phyloP scores from a whole-genome alignment of 2,888 invertebrate species.

The Dermolepida albohirtum region DNA sequence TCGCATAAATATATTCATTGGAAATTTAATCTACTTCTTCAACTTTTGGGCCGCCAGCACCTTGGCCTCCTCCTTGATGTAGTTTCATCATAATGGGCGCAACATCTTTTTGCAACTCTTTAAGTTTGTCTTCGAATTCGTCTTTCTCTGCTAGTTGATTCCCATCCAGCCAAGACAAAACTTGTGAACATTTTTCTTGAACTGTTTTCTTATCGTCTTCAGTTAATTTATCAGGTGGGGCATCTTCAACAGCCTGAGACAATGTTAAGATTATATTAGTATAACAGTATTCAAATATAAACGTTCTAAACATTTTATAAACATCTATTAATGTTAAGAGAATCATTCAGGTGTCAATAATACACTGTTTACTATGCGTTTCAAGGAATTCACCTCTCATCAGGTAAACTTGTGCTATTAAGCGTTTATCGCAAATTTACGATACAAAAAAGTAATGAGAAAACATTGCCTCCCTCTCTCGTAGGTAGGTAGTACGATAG shows the following conservation, averaged over 20 bases:
- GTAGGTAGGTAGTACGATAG: no score
- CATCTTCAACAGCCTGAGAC: slow-evolving; percentile 73
- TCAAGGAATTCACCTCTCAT: no score
- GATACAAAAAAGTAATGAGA: no score
- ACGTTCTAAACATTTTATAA: no score
- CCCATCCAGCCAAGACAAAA: slow-evolving; percentile 83
- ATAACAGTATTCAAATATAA: no score
- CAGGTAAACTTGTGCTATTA: no score
- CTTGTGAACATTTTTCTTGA: slow-evolving; percentile 75
- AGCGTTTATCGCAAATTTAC: no score
- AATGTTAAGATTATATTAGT: background rate
- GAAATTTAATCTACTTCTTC: slow-evolving; percentile 75
- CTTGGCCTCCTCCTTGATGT: slow-evolving; percentile 70
- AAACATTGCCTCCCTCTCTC: no score
- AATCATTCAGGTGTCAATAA: no score
- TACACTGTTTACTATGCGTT: no score
- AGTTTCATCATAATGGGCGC: slow-evolving; percentile 86
- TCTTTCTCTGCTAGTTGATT: slow-evolving; percentile 83
- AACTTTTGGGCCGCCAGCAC: slow-evolving; percentile 69
- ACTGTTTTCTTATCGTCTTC: slow-evolving; percentile 79
- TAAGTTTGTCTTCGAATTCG: slow-evolving; percentile 82
- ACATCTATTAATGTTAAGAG: no score
- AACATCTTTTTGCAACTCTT: slow-evolving; percentile 80
- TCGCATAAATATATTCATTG: no score
- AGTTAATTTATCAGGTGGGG: slow-evolving; percentile 73